phyloP scores from a whole-genome alignment of 64 coral and sea anemone species.

The Dendronephthya gigantea region DNA sequence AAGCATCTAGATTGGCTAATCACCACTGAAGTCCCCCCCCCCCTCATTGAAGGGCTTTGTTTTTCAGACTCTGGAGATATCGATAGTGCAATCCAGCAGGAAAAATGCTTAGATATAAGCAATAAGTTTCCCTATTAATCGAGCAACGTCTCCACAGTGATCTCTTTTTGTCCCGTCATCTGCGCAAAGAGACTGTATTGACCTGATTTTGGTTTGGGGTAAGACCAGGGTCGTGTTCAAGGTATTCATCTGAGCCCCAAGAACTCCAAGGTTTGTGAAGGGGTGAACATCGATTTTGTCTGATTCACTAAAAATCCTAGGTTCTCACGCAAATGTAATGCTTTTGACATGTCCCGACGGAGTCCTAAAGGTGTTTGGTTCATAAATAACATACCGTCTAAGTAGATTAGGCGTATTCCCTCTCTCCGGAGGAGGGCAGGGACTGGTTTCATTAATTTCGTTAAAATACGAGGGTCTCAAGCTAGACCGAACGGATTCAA shows the following conservation, averaged over 20 bases:
- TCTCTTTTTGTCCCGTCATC: neutral
- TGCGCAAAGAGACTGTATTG: neutral
- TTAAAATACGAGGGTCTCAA: neutral
- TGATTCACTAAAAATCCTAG: neutral
- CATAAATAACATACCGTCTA: neutral
- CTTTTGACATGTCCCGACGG: conserved; percentile 13
- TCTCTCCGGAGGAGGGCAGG: neutral
- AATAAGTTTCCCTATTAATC: neutral
- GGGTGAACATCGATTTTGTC: neutral
- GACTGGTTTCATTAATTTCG: conserved; percentile 4
- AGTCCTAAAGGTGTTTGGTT: no score
- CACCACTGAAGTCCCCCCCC: neutral
- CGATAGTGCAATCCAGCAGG: neutral
- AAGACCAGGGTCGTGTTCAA: neutral
- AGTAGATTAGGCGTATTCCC: neutral
- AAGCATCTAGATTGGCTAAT: neutral
- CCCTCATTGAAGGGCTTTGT: neutral
- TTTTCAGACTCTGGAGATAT: conserved; percentile 1
- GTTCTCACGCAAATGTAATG: neutral
- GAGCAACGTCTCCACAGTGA: neutral
- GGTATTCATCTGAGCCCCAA: neutral
- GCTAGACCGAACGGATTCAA: conserved; percentile 5
- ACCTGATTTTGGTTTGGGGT: neutral
- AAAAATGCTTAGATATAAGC: neutral
- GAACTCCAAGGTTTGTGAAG: neutral